Conservation (phyloP, 2,797 vertebrate genomes). For the Lepus townsendii region DNA sequence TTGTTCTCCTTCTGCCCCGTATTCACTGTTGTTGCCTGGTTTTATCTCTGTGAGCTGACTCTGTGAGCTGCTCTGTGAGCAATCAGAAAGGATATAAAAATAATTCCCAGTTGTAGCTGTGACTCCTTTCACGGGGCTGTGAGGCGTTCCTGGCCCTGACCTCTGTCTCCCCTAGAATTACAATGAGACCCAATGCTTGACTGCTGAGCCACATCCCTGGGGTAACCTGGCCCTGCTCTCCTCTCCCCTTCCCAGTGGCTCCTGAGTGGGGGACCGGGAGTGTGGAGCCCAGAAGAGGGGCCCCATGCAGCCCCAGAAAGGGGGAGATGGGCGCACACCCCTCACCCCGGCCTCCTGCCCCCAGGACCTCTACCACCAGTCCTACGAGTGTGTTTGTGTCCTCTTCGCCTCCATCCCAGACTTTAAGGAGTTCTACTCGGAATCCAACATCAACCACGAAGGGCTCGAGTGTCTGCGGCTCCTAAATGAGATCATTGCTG, state of each 20-base stretch:
- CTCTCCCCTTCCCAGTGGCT: not conserved
- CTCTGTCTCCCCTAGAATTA: not conserved
- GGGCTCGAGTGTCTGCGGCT: conserved; percentile 95
- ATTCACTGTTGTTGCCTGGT: not conserved
- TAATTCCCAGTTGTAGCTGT: not conserved
- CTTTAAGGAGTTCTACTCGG: conserved; percentile 95
- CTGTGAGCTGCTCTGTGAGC: not conserved
- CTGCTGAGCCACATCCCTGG: not conserved
- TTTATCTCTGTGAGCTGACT: conserved; percentile 39
- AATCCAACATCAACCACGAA: conserved; percentile 92
- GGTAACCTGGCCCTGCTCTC: not conserved
- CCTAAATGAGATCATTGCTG: conserved; percentile 95
- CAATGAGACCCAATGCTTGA: conserved; percentile 22
- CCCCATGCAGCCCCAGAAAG: no score
- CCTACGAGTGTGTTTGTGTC: conserved; percentile 93
- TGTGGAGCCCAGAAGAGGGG: not conserved
- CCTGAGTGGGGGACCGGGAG: not conserved
- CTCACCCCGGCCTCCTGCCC: not conserved
- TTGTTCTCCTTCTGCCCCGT: not conserved
- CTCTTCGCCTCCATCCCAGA: conserved; percentile 95
- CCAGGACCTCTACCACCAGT: conserved; percentile 95
- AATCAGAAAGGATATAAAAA: conserved; percentile 6
- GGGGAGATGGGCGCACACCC: not conserved
- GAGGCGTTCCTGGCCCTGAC: not conserved
- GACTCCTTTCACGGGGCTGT: not conserved